Conservation (phyloP, 1,140 invertebrate genomes). For the Cyclargus thomasi region DNA sequence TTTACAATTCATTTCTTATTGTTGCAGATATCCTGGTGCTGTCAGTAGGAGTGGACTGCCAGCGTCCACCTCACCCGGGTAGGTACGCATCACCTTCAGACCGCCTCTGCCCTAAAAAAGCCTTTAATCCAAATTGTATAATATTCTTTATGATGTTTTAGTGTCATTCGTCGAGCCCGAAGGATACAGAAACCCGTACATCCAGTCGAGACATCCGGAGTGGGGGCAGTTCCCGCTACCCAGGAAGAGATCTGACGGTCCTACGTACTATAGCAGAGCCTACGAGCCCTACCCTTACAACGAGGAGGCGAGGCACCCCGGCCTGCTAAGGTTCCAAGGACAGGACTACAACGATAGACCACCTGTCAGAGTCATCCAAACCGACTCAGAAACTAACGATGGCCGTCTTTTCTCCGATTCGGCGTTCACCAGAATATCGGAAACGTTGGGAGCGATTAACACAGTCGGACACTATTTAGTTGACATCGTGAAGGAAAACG, state of each 20-base stretch:
- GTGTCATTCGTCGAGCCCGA: slow-evolving; percentile 44
- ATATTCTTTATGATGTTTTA: slow-evolving; percentile 29
- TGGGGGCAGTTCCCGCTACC: slow-evolving; percentile 59
- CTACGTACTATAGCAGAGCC: slow-evolving; percentile 26
- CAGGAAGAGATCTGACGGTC: slow-evolving; percentile 50
- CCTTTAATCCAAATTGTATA: not conserved
- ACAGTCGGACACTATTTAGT: slow-evolving; percentile 89
- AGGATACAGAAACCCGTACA: slow-evolving; percentile 41
- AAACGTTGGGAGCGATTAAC: slow-evolving; percentile 85
- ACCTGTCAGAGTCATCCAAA: slow-evolving; percentile 39
- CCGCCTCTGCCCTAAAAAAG: not conserved
- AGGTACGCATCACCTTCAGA: slow-evolving; percentile 62
- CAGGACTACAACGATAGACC: slow-evolving; percentile 47
- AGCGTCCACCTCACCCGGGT: slow-evolving; percentile 57
- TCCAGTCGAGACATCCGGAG: slow-evolving; percentile 47
- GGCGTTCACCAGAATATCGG: slow-evolving; percentile 79
- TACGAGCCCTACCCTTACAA: slow-evolving; percentile 23
- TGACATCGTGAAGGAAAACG: slow-evolving; percentile 80
- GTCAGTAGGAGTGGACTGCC: slow-evolving; percentile 34
- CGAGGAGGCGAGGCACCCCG: slow-evolving; percentile 19
- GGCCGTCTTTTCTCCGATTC: slow-evolving; percentile 75
- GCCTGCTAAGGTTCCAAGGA: slow-evolving; percentile 29
- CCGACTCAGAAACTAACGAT: slow-evolving; percentile 49
- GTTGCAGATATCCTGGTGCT: slow-evolving; percentile 51
- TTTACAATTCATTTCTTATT: no score